Percentiles rank a stretch among this genome's conserved stretches.
Evolutionary conservation across 2,797 vertebrate species (phyloP).

Genomic region (Hephaestus fuliginosus): DNA sequence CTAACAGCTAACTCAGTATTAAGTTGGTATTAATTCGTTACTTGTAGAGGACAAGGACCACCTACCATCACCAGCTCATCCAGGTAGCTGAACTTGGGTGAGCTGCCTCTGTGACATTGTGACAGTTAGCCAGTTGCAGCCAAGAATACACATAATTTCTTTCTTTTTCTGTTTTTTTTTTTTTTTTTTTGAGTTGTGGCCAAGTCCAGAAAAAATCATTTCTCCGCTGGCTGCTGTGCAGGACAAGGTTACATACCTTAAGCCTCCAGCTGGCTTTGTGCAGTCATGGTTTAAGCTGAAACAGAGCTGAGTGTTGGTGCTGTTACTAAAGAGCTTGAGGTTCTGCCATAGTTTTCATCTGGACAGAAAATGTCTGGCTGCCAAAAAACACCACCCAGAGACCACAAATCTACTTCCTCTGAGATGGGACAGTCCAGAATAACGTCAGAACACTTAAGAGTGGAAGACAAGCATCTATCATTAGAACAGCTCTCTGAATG

Average conservation of each 20-base stretch:
- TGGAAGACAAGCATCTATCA: background rate
- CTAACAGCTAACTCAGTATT: too few species aligned
- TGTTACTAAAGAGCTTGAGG: background rate
- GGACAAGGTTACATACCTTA: too few species aligned
- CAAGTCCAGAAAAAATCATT: background rate
- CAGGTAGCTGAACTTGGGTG: background rate
- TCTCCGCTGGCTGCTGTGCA: too few species aligned
- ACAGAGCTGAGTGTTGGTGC: background rate
- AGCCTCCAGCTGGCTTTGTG: too few species aligned
- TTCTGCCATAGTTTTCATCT: slow-evolving; percentile 17
- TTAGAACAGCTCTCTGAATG: background rate
- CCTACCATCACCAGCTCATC: background rate
- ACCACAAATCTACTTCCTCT: slow-evolving; percentile 4
- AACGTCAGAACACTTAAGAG: slow-evolving; percentile 1
- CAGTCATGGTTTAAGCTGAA: background rate
- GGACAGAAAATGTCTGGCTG: background rate
- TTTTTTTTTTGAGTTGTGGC: background rate
- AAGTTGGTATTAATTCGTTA: too few species aligned
- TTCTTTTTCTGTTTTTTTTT: too few species aligned
- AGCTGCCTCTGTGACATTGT: background rate
- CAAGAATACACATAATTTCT: too few species aligned
- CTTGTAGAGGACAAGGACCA: too few species aligned
- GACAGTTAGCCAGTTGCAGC: background rate
- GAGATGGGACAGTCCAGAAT: slow-evolving; percentile 5
- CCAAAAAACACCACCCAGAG: slow-evolving; percentile 20